These are phyloP conservation scores for Fragum sueziense DNA, from an alignment of 2,888 invertebrate genomes.

Conservation along the genomic window DNA sequence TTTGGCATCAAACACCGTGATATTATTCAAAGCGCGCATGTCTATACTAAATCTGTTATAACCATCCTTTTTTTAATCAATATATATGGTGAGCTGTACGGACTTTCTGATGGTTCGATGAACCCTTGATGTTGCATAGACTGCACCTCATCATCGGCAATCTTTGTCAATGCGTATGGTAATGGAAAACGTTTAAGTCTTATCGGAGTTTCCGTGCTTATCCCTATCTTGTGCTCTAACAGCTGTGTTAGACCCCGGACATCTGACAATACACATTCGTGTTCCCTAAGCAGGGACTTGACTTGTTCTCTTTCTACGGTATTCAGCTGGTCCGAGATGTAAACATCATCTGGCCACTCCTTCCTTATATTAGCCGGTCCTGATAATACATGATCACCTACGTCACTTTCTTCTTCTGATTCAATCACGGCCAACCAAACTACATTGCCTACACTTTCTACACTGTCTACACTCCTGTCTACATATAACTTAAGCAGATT, in stretches of 20 bases:
- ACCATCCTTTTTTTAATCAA: no score
- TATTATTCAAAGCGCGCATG: no score
- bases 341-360: constrained; percentile 1
- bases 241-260: constrained; percentile 27
- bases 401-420: background rate
- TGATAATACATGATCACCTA: background rate
- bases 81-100: constrained; percentile 61
- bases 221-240: constrained; percentile 32
- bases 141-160: constrained; percentile 44
- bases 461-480: no score
- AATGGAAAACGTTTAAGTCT: constrained; percentile 44
- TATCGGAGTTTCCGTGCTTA: constrained; percentile 34
- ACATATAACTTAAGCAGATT: constrained; percentile 47
- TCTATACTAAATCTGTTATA: no score
- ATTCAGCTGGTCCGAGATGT: background rate
- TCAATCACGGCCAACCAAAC: background rate
- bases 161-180: constrained; percentile 35
- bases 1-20: no score
- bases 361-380: background rate
- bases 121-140: constrained; percentile 54
- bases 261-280: constrained; percentile 33
- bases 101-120: constrained; percentile 53
- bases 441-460: background rate
- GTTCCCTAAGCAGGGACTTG: constrained; percentile 20
- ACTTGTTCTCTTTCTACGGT: constrained; percentile 12